Conservation (phyloP, 2,888 invertebrate genomes). For the Pyrgus malvae region DNA sequence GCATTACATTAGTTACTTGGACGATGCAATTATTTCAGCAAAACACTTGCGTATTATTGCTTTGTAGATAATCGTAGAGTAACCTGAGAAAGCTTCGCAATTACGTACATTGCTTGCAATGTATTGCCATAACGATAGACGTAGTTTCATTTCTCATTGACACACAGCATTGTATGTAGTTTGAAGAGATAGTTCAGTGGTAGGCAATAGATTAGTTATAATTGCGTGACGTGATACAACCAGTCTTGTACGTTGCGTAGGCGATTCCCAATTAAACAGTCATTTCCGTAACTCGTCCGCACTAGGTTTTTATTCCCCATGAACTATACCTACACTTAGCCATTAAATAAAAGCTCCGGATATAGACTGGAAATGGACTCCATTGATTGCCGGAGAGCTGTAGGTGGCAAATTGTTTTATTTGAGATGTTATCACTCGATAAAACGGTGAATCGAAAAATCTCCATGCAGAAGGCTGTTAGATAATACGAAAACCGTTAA, state of each 20-base stretch:
- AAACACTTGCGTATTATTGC: slow-evolving; percentile 1
- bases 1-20: slow-evolving; percentile 17
- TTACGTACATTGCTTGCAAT: not conserved
- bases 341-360: slow-evolving; percentile 9
- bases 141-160: not conserved
- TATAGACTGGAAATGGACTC: too few relatives aligned
- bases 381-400: too few relatives aligned
- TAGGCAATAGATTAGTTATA: not conserved
- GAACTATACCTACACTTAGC: slow-evolving; percentile 18
- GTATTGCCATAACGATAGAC: not conserved
- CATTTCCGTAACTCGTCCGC: slow-evolving; percentile 48
- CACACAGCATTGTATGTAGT: not conserved
- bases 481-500: too few relatives aligned
- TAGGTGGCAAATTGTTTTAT: too few relatives aligned
- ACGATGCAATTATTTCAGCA: slow-evolving; percentile 19
- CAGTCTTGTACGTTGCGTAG: slow-evolving; percentile 29
- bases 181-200: not conserved
- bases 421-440: too few relatives aligned
- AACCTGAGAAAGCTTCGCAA: not conserved
- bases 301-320: slow-evolving; percentile 37
- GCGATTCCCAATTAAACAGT: slow-evolving; percentile 47
- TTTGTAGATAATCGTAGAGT: not conserved
- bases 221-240: slow-evolving; percentile 15
- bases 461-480: too few relatives aligned
- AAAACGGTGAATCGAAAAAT: too few relatives aligned